phyloP scores from a whole-genome alignment of 2,888 invertebrate genomes.

The Deilephila elpenor region DNA sequence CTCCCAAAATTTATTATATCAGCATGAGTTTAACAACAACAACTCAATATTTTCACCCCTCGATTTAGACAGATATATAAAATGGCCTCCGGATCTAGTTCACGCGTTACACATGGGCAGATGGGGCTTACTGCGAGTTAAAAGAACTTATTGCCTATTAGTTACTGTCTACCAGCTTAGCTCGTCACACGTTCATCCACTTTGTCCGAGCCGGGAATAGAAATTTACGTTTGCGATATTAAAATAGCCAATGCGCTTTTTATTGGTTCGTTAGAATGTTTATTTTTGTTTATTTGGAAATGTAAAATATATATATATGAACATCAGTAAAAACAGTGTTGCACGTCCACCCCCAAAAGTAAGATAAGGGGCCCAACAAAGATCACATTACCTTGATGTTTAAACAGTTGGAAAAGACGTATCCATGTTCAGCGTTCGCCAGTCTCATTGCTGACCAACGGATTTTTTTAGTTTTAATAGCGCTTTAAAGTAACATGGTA shows the following conservation, averaged over 20 bases:
- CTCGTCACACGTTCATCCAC: slow-evolving; percentile 26
- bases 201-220: slow-evolving; percentile 25
- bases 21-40: neutral
- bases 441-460: too few relatives aligned
- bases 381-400: too few relatives aligned
- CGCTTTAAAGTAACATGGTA: too few relatives aligned
- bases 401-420: too few relatives aligned
- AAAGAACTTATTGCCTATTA: slow-evolving; percentile 36
- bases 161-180: slow-evolving; percentile 29
- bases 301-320: too few relatives aligned
- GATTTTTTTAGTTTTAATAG: too few relatives aligned
- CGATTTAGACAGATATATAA: slow-evolving; percentile 2
- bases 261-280: neutral
- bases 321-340: too few relatives aligned
- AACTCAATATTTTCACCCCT: neutral
- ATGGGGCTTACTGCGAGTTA: slow-evolving; percentile 28
- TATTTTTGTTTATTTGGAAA: too few relatives aligned
- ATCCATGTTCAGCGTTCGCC: too few relatives aligned
- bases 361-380: too few relatives aligned
- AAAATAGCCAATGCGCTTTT: neutral
- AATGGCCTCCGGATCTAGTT: neutral
- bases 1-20: too few relatives aligned
- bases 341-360: too few relatives aligned
- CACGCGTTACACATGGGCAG: neutral
- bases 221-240: neutral